phyloP scores from a whole-genome alignment of 2,113 vertebrate genomes.

The Mandrillus leucophaeus region DNA sequence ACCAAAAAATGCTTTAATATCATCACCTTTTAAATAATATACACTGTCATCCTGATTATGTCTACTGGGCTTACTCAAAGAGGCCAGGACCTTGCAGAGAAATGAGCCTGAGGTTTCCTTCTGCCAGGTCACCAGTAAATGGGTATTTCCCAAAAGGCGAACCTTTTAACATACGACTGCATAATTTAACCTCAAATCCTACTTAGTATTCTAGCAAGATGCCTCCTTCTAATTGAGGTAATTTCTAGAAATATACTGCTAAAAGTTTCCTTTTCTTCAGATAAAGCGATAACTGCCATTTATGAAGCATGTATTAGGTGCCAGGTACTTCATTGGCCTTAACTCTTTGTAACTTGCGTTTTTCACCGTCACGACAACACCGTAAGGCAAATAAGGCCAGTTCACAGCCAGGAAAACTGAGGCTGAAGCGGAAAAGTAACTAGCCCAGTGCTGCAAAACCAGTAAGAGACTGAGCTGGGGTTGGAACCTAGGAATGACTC shows the following conservation, averaged over 20 bases:
- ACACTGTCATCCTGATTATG: not conserved
- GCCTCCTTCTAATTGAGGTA: not conserved
- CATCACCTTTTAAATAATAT: not conserved
- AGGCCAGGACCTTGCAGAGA: not conserved
- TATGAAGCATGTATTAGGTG: not conserved
- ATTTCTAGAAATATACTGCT: not conserved
- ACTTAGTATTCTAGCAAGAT: not conserved
- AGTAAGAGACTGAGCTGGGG: not conserved
- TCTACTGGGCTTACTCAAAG: not conserved
- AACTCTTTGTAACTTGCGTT: not conserved
- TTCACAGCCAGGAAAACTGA: not conserved
- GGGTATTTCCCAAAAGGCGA: not conserved
- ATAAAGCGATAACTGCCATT: not conserved
- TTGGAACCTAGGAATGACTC: not conserved
- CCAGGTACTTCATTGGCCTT: not conserved
- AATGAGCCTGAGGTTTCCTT: not conserved
- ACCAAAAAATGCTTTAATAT: not conserved
- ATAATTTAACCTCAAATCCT: not conserved
- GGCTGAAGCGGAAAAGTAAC: not conserved
- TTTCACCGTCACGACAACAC: not conserved
- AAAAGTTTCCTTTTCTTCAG: not conserved
- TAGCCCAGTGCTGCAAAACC: not conserved
- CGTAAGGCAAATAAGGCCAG: not conserved
- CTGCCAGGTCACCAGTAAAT: not conserved
- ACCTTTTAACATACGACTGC: not conserved